phyloP scores from a whole-genome alignment of 2,888 invertebrate species.

The Pollenia amentaria region DNA sequence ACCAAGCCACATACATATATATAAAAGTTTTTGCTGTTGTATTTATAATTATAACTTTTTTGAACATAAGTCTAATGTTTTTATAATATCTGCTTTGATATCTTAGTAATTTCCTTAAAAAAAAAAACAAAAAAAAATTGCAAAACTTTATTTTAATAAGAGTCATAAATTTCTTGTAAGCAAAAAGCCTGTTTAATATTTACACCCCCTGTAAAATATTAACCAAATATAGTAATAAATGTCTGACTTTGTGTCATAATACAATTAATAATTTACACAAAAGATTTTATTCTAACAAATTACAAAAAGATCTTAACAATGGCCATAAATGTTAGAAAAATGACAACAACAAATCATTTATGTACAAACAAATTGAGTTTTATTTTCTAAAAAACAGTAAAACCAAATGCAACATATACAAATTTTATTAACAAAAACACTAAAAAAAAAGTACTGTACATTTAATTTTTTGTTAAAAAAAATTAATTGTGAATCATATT shows the following conservation, averaged over 20 bases:
- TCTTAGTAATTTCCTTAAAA: background rate
- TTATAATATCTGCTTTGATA: background rate
- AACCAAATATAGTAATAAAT: constrained; percentile 62
- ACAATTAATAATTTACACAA: constrained; percentile 32
- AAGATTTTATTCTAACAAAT: constrained; percentile 39
- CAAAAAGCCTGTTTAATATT: constrained; percentile 43
- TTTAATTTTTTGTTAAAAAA: background rate
- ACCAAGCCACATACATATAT: no score
- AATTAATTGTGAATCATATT: constrained; percentile 12
- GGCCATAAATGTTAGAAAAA: constrained; percentile 63
- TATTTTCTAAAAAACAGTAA: constrained; percentile 24
- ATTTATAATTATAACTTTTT: background rate
- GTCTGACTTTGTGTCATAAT: constrained; percentile 48
- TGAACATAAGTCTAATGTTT: background rate
- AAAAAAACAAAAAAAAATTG: no score
- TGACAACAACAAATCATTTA: constrained; percentile 14
- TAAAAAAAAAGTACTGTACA: background rate
- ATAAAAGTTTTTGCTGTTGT: background rate
- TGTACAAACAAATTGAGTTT: constrained; percentile 13
- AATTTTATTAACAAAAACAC: constrained; percentile 21
- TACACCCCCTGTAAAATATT: constrained; percentile 55
- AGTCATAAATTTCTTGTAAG: background rate
- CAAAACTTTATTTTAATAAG: background rate
- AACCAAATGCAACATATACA: constrained; percentile 6
- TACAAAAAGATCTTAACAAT: constrained; percentile 36